Evolutionary conservation across 2,113 vertebrate genomes (phyloP).

Genomic region (Equus przewalskii): DNA sequence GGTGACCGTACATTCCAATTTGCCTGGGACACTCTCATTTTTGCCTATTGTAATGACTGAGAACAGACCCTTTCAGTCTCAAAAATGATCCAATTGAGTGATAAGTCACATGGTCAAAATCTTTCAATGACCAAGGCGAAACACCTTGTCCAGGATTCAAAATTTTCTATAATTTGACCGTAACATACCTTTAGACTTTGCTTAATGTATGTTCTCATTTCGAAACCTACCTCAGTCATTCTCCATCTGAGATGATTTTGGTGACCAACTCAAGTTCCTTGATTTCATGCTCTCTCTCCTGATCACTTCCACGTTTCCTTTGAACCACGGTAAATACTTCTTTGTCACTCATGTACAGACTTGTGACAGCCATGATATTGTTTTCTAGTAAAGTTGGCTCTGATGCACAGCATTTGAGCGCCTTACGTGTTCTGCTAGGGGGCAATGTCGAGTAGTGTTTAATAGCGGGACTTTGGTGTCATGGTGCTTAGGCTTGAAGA

Average conservation of each 20-base stretch:
- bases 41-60: not conserved
- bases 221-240: not conserved
- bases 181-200: not conserved
- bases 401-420: not conserved
- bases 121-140: not conserved
- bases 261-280: not conserved
- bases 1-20: not conserved
- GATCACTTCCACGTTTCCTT: not conserved
- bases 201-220: not conserved
- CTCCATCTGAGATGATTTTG: not conserved
- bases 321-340: not conserved
- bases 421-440: not conserved
- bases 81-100: not conserved
- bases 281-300: not conserved
- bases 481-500: not conserved
- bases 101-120: not conserved
- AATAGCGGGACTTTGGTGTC: not conserved
- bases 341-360: not conserved
- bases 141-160: not conserved
- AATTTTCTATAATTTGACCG: not conserved
- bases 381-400: not conserved
- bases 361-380: not conserved
- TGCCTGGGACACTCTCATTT: not conserved
- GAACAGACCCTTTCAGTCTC: not conserved
- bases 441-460: not conserved